These are phyloP conservation scores for Oncorhynchus keta DNA, from an alignment of 2,113 vertebrate genomes.

Conservation along the genomic window DNA sequence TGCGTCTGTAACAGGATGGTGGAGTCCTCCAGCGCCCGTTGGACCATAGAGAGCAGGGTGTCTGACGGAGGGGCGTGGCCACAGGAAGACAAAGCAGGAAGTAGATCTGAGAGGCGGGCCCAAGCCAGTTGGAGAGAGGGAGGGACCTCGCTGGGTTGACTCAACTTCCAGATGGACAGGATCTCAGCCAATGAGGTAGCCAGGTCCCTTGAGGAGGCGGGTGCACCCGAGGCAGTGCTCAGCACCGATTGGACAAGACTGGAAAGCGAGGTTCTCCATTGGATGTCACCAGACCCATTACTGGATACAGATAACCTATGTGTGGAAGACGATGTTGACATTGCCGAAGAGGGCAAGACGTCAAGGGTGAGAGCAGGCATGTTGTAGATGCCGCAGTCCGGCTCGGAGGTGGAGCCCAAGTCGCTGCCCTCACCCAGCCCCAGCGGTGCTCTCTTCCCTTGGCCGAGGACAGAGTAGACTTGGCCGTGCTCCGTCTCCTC, in stretches of 20 bases:
- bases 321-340: conserved; percentile 55
- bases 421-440: conserved; percentile 49
- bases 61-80: conserved; percentile 64
- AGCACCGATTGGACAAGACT: conserved; percentile 70
- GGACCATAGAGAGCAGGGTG: conserved; percentile 64
- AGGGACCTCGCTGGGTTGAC: conserved; percentile 62
- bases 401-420: conserved; percentile 49
- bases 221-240: conserved; percentile 50
- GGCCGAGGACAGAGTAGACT: conserved; percentile 59
- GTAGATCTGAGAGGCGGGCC: conserved; percentile 72
- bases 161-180: conserved; percentile 75
- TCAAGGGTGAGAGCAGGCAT: conserved; percentile 77
- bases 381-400: conserved; percentile 84
- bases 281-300: conserved; percentile 73
- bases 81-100: conserved; percentile 63
- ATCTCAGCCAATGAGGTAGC: conserved; percentile 74
- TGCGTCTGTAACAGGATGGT: conserved; percentile 69
- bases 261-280: conserved; percentile 70
- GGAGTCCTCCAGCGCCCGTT: conserved; percentile 73
- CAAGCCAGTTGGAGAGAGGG: conserved; percentile 72
- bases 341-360: conserved; percentile 58
- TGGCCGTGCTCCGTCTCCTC: conserved; percentile 57
- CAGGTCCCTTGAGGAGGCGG: conserved; percentile 65
- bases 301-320: conserved; percentile 76
- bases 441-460: conserved; percentile 49